These are phyloP conservation scores for Polymixis lichenea DNA, from an alignment of 2,888 invertebrate species.

Conservation along the genomic window DNA sequence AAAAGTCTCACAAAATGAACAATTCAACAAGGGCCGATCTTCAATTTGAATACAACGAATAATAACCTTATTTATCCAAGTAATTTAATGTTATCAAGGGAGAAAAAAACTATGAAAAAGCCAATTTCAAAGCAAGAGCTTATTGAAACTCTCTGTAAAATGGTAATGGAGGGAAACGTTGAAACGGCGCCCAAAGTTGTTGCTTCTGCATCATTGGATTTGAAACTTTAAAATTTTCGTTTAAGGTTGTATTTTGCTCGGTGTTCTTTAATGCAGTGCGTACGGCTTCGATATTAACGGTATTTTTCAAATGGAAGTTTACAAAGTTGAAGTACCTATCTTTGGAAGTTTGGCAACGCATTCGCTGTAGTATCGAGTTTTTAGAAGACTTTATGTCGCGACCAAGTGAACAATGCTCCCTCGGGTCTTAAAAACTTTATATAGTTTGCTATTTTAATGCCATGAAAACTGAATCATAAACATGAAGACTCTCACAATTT, in stretches of 20 bases:
- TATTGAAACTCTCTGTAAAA: slow-evolving; percentile 71
- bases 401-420: slow-evolving; percentile 43
- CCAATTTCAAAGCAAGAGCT: slow-evolving; percentile 70
- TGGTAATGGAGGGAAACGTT: slow-evolving; percentile 68
- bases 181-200: slow-evolving; percentile 63
- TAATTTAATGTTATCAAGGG: slow-evolving; percentile 62
- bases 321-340: slow-evolving; percentile 64
- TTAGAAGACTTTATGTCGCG: slow-evolving; percentile 45
- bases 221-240: slow-evolving; percentile 51
- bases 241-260: slow-evolving; percentile 49
- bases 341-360: slow-evolving; percentile 61
- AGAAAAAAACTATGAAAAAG: slow-evolving; percentile 66
- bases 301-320: slow-evolving; percentile 65
- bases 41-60: slow-evolving; percentile 63
- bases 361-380: slow-evolving; percentile 52
- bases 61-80: slow-evolving; percentile 66
- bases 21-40: slow-evolving; percentile 59
- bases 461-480: slow-evolving; percentile 42
- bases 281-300: slow-evolving; percentile 60
- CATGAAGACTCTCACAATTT: neutral
- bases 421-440: slow-evolving; percentile 17
- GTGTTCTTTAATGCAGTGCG: slow-evolving; percentile 59
- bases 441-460: slow-evolving; percentile 6
- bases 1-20: slow-evolving; percentile 56
- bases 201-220: slow-evolving; percentile 52